Conservation (phyloP, 2,113 vertebrate genomes). For the Camelus dromedarius region DNA sequence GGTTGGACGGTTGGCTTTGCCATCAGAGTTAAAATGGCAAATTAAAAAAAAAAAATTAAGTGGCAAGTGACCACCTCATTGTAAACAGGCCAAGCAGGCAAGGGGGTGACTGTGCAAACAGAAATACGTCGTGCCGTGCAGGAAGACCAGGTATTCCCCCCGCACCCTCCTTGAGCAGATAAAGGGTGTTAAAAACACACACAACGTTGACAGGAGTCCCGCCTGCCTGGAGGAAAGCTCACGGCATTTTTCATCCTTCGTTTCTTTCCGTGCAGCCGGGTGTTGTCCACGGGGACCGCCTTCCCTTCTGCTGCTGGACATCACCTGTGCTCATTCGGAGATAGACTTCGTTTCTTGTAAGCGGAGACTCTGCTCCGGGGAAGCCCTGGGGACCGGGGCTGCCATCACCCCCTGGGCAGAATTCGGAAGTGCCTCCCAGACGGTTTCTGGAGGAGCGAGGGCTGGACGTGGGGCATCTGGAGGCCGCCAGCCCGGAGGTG, state of each 20-base stretch:
- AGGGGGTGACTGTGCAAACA: background rate
- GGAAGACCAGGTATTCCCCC: fast-evolving
- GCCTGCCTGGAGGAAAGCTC: no score
- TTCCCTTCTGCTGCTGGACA: background rate
- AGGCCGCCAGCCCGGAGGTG: background rate
- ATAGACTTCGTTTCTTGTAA: background rate
- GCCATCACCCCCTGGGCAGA: background rate
- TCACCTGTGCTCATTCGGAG: background rate
- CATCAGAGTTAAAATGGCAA: background rate
- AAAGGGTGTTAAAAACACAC: background rate
- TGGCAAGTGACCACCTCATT: background rate
- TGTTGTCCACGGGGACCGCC: background rate
- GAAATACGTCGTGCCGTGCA: background rate
- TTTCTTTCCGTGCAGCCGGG: no score
- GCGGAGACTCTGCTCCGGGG: background rate
- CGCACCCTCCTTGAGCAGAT: background rate
- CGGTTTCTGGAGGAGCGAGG: no score
- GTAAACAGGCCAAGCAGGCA: background rate
- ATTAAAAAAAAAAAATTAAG: background rate
- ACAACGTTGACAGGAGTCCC: background rate
- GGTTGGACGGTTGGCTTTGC: background rate
- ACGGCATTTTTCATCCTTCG: background rate
- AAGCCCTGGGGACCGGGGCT: no score
- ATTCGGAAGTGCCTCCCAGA: no score
- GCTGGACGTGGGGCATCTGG: no score